Evolutionary conservation across 2,888 invertebrate species (phyloP), one percentile per base, ranked within the genome.

Genomic region (Mesoligia furuncula): DNA sequence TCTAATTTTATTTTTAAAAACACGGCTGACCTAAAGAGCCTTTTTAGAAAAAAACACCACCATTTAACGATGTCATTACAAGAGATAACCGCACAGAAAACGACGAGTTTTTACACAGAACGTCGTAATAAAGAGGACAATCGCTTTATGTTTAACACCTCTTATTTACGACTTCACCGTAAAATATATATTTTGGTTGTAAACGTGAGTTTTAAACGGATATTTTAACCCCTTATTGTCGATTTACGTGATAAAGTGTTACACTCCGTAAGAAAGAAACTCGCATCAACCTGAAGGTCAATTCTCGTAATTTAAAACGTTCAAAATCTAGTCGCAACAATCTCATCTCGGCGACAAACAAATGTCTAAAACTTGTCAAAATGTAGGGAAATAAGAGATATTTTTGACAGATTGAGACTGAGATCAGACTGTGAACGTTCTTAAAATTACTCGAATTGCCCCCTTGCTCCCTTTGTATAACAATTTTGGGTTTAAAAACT

Each of bases 61-160:
- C 51, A 24, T 75, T 90, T 90, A 81, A 90, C 80, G 88, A 88
- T 62, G 78, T 84, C 78, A 88, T 91, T 88, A 87, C 81, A 78
- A 79, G 83, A 82, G 79, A 85, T 88, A 89, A 88, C 81, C 85
- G 83, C 85, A 89, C 79, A 80, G 84, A 84, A 80, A 84, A 82
- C 72, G 81, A 75, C 68, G 69, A 77, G 66, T 82, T 80, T 82
- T 87, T 88, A 80, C 77, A 88, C 84, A 82, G 67, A 88, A 84
- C 45, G 77, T 80, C 82, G 89, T 86, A 86, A 87, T 90, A 91
- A 90, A 91, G 85, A 86, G 81, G 81, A 91, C 91, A 90, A 91
- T 90, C 87, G 89, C 85, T 84, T 88, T 88, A 88, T 90, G 84
- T 90, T 87, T 88, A 87, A 90, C 87, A 79, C 68, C 77, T 66